Conservation (phyloP, 2,113 vertebrate genomes). For the Oostethus manadensis region DNA sequence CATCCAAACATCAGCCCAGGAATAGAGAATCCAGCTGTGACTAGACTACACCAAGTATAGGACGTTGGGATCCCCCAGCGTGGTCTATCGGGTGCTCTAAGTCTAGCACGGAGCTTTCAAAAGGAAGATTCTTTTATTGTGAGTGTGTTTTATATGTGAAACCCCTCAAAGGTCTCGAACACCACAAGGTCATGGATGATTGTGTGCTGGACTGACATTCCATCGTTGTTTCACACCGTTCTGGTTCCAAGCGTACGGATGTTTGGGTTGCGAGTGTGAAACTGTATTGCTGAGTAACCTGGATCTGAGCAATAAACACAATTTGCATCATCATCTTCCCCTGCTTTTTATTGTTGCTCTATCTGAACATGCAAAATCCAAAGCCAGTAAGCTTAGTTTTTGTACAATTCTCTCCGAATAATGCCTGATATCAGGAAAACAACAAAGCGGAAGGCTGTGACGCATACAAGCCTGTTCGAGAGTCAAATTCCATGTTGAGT, state of each 20-base stretch:
- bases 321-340: constrained; percentile 42
- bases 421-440: too few relatives aligned
- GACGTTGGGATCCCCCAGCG: too few relatives aligned
- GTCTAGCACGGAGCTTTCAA: constrained; percentile 52
- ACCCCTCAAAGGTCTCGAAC: constrained; percentile 52
- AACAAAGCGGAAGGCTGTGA: too few relatives aligned
- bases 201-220: constrained; percentile 46
- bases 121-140: constrained; percentile 52
- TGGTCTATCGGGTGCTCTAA: constrained; percentile 18
- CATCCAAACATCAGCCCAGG: too few relatives aligned
- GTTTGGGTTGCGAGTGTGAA: constrained; percentile 73
- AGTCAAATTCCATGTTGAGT: too few relatives aligned
- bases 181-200: constrained; percentile 49
- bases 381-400: too few relatives aligned
- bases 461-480: too few relatives aligned
- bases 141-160: constrained; percentile 54
- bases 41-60: too few relatives aligned
- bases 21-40: too few relatives aligned
- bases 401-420: too few relatives aligned
- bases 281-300: constrained; percentile 76
- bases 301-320: constrained; percentile 79
- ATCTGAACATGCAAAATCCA: too few relatives aligned
- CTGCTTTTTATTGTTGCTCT: constrained; percentile 6
- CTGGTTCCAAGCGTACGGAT: constrained; percentile 63
- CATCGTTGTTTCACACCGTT: constrained; percentile 50